Percentiles rank a stretch among this genome's conserved stretches.
phyloP scores from a whole-genome alignment of 2,797 vertebrate species.

The Muscicapa comitata region DNA sequence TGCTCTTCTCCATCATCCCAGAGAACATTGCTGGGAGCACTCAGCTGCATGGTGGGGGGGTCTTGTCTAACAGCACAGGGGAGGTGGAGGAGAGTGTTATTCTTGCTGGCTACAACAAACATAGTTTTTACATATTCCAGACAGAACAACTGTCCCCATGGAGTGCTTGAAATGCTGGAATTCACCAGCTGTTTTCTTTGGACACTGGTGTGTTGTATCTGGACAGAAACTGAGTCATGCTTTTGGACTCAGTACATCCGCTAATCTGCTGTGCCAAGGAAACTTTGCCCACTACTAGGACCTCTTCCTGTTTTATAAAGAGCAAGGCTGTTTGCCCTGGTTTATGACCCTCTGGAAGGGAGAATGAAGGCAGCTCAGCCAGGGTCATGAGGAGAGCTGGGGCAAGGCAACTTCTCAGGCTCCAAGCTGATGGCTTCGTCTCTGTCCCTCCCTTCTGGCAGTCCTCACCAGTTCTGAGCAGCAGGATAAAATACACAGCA shows the following conservation, averaged over 20 bases:
- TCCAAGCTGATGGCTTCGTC: background rate
- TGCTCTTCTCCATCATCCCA: background rate
- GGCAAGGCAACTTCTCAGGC: background rate
- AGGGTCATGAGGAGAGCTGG: background rate
- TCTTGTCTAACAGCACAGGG: background rate
- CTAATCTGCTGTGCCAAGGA: background rate
- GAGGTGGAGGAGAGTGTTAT: background rate
- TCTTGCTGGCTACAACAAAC: background rate
- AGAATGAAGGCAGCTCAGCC: background rate
- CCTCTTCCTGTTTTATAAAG: background rate
- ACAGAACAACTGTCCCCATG: background rate
- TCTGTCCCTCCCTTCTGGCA: background rate
- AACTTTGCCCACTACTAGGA: background rate
- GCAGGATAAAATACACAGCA: background rate
- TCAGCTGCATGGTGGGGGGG: background rate
- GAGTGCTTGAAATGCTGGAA: background rate
- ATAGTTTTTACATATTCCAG: background rate
- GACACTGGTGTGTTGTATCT: background rate
- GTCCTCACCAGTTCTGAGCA: background rate
- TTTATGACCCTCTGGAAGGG: background rate
- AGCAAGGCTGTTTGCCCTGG: background rate
- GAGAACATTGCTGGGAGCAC: fast-evolving
- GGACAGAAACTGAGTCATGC: background rate
- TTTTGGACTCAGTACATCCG: background rate
- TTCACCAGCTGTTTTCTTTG: slow-evolving; percentile 26